Percentiles rank a stretch among this genome's conserved stretches.
Conservation (phyloP, 2,113 vertebrate species). For the Tonatia bakeri region DNA sequence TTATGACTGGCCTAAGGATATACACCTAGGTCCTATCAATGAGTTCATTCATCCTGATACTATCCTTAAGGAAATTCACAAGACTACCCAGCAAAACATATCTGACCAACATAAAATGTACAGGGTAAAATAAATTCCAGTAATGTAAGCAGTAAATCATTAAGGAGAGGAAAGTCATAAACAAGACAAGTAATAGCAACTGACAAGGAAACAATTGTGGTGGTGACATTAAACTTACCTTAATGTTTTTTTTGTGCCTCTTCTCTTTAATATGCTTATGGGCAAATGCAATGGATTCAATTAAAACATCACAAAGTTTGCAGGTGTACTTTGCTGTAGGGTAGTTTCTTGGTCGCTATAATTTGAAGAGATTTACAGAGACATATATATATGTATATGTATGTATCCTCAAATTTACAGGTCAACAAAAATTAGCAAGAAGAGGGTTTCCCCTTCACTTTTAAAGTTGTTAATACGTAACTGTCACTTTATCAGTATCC, state of each 20-base stretch:
- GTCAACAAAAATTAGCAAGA: slow-evolving; percentile 26
- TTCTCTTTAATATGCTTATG: slow-evolving; percentile 93
- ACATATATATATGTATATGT: neutral
- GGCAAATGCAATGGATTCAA: slow-evolving; percentile 88
- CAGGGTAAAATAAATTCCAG: neutral
- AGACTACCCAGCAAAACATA: neutral
- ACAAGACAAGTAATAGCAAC: neutral
- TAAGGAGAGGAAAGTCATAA: neutral
- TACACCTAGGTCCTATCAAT: neutral
- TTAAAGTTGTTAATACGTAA: neutral
- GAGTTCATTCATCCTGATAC: neutral
- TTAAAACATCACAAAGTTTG: slow-evolving; percentile 87
- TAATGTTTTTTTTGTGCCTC: slow-evolving; percentile 89
- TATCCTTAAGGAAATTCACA: neutral
- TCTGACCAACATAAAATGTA: neutral
- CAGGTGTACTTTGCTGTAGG: slow-evolving; percentile 88
- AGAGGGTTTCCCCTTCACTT: slow-evolving; percentile 12
- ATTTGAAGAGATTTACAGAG: slow-evolving; percentile 55
- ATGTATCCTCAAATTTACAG: neutral
- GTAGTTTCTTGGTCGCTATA: slow-evolving; percentile 86
- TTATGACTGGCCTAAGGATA: neutral
- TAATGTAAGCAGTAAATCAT: neutral
- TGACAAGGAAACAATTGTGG: neutral
- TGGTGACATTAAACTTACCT: slow-evolving; percentile 79
- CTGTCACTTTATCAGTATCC: neutral